A percentile compares a stretch with the other conserved stretches of the same genome.
These are phyloP conservation scores for Leucosticte australis DNA, from an alignment of 2,113 vertebrate genomes.

Conservation along the genomic window DNA sequence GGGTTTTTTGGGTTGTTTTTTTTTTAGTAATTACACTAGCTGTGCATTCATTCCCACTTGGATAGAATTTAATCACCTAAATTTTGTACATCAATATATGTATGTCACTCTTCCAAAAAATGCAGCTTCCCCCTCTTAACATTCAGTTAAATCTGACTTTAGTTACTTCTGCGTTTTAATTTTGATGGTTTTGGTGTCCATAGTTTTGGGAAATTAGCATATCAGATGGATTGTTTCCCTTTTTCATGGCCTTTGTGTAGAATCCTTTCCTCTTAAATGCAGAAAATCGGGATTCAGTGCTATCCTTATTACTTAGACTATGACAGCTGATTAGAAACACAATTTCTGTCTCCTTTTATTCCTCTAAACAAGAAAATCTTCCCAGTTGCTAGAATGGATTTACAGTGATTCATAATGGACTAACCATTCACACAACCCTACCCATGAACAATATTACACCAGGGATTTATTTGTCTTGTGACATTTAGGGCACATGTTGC, in stretches of 20 bases:
- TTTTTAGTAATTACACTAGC: background rate
- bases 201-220: background rate
- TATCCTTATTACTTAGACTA: background rate
- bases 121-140: background rate
- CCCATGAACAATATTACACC: background rate
- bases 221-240: background rate
- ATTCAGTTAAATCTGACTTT: background rate
- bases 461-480: background rate
- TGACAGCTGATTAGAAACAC: background rate
- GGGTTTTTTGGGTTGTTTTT: too few relatives aligned
- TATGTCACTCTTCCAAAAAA: background rate
- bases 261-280: background rate
- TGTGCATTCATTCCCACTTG: background rate
- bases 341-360: background rate
- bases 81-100: background rate
- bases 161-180: background rate
- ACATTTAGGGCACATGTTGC: background rate
- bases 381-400: background rate
- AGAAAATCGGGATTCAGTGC: background rate
- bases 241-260: background rate
- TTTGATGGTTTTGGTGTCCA: background rate
- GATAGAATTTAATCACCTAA: background rate
- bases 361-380: slow-evolving; percentile 2
- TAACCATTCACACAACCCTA: background rate
- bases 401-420: background rate